Conservation (phyloP, 2,113 vertebrate genomes). For the Megalops atlanticus region DNA sequence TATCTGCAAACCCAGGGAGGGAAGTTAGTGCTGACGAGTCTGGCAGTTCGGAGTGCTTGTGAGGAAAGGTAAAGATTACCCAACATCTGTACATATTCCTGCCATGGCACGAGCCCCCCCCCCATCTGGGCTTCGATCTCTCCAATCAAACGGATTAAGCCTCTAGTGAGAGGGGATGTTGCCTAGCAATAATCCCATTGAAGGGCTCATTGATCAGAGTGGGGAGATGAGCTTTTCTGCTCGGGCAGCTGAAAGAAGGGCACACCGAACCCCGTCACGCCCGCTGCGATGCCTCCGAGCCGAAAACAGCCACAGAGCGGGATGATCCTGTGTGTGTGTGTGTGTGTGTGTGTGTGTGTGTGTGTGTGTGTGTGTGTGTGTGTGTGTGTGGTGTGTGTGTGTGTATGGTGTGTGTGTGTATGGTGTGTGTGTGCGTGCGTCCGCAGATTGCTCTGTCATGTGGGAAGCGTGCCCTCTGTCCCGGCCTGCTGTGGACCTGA, state of each 20-base stretch:
- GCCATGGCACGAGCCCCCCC: neutral
- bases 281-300: neutral
- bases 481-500: neutral
- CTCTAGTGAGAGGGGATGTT: neutral
- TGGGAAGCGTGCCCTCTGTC: neutral
- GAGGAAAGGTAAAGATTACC: neutral
- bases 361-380: neutral
- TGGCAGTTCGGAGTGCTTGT: neutral
- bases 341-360: neutral
- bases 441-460: neutral
- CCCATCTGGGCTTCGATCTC: conserved; percentile 5
- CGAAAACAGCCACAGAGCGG: neutral
- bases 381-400: too few species aligned
- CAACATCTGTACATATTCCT: conserved; percentile 6
- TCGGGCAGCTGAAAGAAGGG: neutral
- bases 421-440: neutral
- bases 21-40: neutral
- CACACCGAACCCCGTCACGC: neutral
- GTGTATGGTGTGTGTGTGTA: too few species aligned
- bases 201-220: conserved; percentile 22
- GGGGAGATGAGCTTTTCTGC: conserved; percentile 7
- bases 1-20: neutral
- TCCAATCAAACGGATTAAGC: neutral
- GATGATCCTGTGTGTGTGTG: neutral
- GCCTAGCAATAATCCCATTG: conserved; percentile 14